Percentiles rank a stretch among this genome's conserved stretches.
Evolutionary conservation across 2,888 invertebrate species (phyloP).

Genomic region (Drosophila putrida): DNA sequence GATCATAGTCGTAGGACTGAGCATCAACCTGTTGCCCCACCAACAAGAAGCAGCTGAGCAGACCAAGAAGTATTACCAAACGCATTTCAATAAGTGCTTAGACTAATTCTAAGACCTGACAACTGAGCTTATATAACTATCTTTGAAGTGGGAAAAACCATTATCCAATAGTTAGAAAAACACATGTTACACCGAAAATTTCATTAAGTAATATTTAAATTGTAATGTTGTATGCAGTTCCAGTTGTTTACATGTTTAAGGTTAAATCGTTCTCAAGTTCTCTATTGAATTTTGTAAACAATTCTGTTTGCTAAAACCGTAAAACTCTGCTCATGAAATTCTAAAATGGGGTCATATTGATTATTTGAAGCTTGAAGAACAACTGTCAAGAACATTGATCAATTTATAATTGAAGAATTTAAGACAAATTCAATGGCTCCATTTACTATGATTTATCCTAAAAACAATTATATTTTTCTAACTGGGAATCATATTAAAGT

Average conservation of each 20-base stretch:
- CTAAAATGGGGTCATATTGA: no score
- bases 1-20: not conserved
- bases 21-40: conserved; percentile 2
- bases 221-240: not conserved
- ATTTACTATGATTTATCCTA: no score
- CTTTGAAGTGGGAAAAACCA: not conserved
- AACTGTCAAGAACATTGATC: no score
- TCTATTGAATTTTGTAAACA: no score
- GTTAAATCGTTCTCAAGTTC: not conserved
- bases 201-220: not conserved
- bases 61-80: conserved; percentile 7
- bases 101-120: not conserved
- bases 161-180: not conserved
- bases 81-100: conserved; percentile 17
- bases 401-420: no score
- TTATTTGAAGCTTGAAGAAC: no score
- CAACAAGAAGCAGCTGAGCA: conserved; percentile 8
- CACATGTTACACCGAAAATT: conserved; percentile 5
- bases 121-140: conserved; percentile 26
- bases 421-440: no score
- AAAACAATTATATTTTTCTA: no score
- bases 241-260: not conserved
- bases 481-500: no score
- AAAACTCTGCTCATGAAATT: no score
- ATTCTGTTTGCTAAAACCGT: no score